Percentiles rank a stretch among this genome's conserved stretches.
phyloP scores from a whole-genome alignment of 2,113 vertebrate genomes.

The Pomatostomus ruficeps region DNA sequence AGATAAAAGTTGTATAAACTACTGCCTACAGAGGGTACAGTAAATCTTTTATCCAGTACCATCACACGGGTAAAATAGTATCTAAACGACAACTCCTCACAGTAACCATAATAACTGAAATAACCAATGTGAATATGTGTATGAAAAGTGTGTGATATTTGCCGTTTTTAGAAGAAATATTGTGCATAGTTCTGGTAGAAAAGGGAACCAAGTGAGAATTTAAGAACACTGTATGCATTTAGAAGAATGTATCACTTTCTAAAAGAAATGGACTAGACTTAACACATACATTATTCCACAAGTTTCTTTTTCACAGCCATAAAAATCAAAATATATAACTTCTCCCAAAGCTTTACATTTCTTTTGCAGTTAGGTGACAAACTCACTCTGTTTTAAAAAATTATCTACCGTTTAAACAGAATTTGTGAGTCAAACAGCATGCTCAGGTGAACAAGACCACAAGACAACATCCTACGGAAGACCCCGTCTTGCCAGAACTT shows the following conservation, averaged over 20 bases:
- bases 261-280: not conserved
- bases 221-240: not conserved
- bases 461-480: not conserved
- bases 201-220: not conserved
- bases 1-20: not conserved
- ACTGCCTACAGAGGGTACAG: not conserved
- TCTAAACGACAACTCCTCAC: not conserved
- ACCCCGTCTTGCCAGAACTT: not conserved
- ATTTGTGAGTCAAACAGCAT: not conserved
- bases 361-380: not conserved
- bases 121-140: not conserved
- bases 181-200: not conserved
- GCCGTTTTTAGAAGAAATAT: not conserved
- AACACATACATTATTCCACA: not conserved
- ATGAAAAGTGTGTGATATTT: not conserved
- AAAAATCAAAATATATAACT: not conserved
- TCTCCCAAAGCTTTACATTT: not conserved
- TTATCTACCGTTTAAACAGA: not conserved
- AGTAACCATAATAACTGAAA: not conserved
- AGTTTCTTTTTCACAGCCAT: not conserved
- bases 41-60: not conserved
- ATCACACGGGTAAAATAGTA: not conserved
- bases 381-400: not conserved
- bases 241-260: not conserved
- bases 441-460: not conserved